Base-by-base conservation (phyloP, 2,113 vertebrate species). In the Hoplias malabaricus region DNA sequence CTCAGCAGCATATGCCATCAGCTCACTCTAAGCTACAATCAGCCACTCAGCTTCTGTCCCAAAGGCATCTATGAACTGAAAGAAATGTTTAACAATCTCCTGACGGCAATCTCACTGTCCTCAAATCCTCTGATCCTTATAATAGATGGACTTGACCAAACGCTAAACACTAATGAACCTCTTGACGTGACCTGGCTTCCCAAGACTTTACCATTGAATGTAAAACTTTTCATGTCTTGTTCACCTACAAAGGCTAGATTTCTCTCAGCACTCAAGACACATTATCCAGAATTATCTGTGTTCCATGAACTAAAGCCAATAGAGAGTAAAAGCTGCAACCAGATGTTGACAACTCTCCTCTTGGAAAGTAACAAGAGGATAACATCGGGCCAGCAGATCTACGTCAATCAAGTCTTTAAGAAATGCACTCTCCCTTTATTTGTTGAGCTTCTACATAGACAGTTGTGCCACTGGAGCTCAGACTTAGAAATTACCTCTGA, bases 341-440 rank as follows among this genome's bases (percentile, higher is more conserved):
- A 80, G 77, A 85, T 93, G 84, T 62, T 94, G 56, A 82, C 84
- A 8, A 77, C 80, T 0, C 85, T 88, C 31, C 88, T 94, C 43
- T 78, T 59, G n/a, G 12, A 54, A 7, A 87, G 83, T 21, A 86
- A 89, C 25, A 89, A 92, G 84, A 92, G 69, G 74, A 90, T 94
- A 53, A 94, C 93, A 0, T 94, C 93, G 1, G 93, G 93, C 40
- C 93, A 94, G 68, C 93, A 93, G 80, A 79, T 83, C 12, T 87
- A 92, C 79, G 88, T 93, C 19, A 94, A 93, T 83, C 80, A 84
- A 80, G 92, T 90, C 7, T 80, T 94, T 50, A 85, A 72, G 56
- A 84, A 86, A 56, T 93, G 91, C 29, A 6, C 86, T 65, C 84
- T 92, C 12, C 70, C 87, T 0, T 84, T 94, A 69, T 93, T 92